phyloP scores from a whole-genome alignment of 2,797 vertebrate genomes.

The Manis crassicaudata region DNA sequence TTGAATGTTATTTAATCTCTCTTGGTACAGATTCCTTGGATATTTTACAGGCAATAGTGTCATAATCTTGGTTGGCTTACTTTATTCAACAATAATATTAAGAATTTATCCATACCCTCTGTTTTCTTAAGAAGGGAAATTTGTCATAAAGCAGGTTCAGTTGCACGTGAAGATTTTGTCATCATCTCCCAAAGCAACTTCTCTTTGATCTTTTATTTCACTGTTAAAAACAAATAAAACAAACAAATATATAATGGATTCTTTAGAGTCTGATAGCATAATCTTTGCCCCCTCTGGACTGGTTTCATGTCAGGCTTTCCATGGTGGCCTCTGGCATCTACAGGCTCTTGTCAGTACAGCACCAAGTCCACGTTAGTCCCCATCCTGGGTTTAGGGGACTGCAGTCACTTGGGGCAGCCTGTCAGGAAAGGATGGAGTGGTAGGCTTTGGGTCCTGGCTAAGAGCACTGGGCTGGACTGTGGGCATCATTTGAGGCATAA shows the following conservation, averaged over 20 bases:
- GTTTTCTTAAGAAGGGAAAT: slow-evolving; percentile 16
- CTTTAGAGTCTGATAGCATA: neutral
- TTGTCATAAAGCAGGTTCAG: neutral
- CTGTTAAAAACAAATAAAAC: neutral
- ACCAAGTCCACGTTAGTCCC: neutral
- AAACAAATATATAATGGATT: slow-evolving; percentile 19
- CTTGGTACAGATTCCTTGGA: neutral
- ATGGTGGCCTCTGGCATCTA: neutral
- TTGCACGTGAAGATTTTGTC: neutral
- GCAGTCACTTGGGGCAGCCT: neutral
- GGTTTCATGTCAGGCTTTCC: neutral
- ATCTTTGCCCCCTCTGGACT: neutral
- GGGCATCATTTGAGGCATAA: neutral
- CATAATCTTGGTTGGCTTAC: neutral
- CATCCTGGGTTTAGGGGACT: neutral
- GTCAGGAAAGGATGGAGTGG: neutral
- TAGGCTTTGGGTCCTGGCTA: neutral
- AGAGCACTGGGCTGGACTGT: neutral
- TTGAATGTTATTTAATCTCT: neutral
- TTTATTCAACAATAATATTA: neutral
- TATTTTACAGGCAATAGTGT: neutral
- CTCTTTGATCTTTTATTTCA: neutral
- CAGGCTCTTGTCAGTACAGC: neutral
- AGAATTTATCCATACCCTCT: neutral
- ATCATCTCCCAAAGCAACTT: slow-evolving; percentile 18